Percentiles rank a stretch among this genome's conserved stretches.
These are phyloP conservation scores for Anastrepha ludens DNA, from an alignment of 1,140 invertebrate genomes.

Conservation along the genomic window DNA sequence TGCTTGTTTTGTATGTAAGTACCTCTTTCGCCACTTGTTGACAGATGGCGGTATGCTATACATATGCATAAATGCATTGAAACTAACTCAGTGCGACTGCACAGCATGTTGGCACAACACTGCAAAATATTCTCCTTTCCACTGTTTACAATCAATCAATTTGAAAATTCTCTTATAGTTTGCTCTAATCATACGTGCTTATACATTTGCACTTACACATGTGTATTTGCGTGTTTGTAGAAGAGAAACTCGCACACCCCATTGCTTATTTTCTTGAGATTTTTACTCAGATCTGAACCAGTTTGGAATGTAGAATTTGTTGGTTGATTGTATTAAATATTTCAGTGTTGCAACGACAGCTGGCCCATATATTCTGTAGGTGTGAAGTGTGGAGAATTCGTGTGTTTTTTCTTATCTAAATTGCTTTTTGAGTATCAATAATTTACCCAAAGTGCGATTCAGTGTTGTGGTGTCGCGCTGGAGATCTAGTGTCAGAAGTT, in stretches of 20 bases:
- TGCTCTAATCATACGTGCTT: not conserved
- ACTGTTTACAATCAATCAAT: conserved; percentile 21
- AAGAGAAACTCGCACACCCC: not conserved
- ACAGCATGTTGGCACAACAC: not conserved
- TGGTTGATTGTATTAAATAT: conserved; percentile 44
- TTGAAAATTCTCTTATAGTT: not conserved
- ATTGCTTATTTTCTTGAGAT: not conserved
- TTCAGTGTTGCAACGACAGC: conserved; percentile 40
- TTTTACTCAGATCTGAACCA: conserved; percentile 6
- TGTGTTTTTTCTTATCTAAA: conserved; percentile 72
- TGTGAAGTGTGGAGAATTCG: conserved; percentile 73
- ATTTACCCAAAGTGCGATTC: conserved; percentile 68
- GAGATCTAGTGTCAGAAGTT: not conserved
- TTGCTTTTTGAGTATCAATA: conserved; percentile 74
- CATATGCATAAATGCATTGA: not conserved
- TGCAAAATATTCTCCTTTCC: not conserved
- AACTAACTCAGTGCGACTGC: not conserved
- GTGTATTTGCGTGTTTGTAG: not conserved
- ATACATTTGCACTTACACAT: not conserved
- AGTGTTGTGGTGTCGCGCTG: conserved; percentile 22
- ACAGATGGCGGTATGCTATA: conserved; percentile 34
- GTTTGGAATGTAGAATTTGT: conserved; percentile 33
- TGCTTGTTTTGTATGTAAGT: not conserved
- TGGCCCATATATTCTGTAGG: conserved; percentile 62
- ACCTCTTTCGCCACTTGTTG: conserved; percentile 46